Conservation (phyloP, 2,797 vertebrate species). For the Streptopelia turtur region DNA sequence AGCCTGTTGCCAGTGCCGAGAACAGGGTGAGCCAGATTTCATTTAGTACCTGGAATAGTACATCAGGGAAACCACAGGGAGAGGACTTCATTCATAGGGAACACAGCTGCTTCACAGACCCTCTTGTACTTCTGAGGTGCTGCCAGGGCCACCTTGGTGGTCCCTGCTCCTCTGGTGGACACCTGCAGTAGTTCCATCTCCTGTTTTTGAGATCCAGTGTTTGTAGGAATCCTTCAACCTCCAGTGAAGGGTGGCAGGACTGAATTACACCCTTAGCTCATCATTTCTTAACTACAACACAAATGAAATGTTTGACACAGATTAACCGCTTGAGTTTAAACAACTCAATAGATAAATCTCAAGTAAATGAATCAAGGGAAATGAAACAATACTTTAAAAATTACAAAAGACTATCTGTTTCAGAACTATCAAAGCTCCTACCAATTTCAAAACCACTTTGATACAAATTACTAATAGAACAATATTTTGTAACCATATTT, state of each 20-base stretch:
- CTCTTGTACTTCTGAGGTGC: background rate
- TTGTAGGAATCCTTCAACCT: background rate
- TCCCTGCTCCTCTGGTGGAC: background rate
- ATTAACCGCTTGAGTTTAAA: background rate
- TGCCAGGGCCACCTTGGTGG: background rate
- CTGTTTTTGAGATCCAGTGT: background rate
- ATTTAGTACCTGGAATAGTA: conserved; percentile 5
- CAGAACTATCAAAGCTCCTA: background rate
- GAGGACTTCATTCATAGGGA: background rate
- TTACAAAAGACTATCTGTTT: background rate
- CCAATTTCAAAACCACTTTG: background rate
- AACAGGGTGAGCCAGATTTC: conserved; percentile 6
- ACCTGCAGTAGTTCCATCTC: background rate
- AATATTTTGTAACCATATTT: background rate
- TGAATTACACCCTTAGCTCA: background rate
- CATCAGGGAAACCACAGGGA: background rate
- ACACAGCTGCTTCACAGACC: background rate
- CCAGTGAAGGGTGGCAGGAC: background rate
- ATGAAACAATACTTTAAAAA: background rate
- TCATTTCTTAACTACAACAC: background rate
- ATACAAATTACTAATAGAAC: background rate
- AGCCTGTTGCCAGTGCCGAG: background rate
- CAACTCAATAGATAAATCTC: background rate
- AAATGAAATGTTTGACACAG: background rate
- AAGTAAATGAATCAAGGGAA: background rate